Evolutionary conservation across 2,113 vertebrate species (phyloP).

Genomic region (Sporophila hypoxantha): DNA sequence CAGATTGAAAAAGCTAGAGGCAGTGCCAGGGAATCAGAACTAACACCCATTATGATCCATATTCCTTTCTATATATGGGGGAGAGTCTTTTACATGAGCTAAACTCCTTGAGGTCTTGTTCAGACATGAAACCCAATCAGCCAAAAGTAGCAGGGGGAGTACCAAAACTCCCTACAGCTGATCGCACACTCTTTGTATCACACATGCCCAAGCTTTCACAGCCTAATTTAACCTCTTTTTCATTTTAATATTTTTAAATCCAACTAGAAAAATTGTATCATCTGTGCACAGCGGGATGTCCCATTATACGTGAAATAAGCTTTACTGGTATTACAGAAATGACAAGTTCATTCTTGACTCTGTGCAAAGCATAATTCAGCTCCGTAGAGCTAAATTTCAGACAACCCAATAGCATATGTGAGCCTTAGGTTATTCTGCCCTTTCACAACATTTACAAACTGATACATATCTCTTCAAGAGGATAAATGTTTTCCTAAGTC

Average conservation of each 20-base stretch:
- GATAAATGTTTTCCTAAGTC: slow-evolving; percentile 68
- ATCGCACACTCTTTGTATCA: not conserved
- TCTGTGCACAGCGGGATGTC: slow-evolving; percentile 46
- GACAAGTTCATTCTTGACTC: slow-evolving; percentile 61
- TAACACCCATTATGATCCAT: not conserved
- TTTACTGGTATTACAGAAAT: slow-evolving; percentile 55
- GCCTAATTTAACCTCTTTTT: slow-evolving; percentile 39
- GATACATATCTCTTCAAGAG: slow-evolving; percentile 70
- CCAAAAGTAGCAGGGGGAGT: not conserved
- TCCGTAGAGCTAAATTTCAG: slow-evolving; percentile 5
- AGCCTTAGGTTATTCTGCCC: slow-evolving; percentile 63
- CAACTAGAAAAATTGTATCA: slow-evolving; percentile 54
- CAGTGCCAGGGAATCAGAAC: not conserved
- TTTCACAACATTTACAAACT: slow-evolving; percentile 73
- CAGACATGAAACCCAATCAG: not conserved
- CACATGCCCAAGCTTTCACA: slow-evolving; percentile 9
- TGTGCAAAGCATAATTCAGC: slow-evolving; percentile 44
- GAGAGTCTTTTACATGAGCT: not conserved
- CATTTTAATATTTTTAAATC: slow-evolving; percentile 58
- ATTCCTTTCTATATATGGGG: not conserved
- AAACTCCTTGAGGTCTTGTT: slow-evolving; percentile 41
- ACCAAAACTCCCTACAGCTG: slow-evolving; percentile 41
- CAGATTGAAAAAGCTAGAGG: slow-evolving; percentile 30
- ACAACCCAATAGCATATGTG: slow-evolving; percentile 53
- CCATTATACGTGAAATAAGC: slow-evolving; percentile 52